A percentile compares a stretch with the other conserved stretches of the same genome.
phyloP scores from a whole-genome alignment of 2,113 vertebrate species.

The Ageneiosus marmoratus region DNA sequence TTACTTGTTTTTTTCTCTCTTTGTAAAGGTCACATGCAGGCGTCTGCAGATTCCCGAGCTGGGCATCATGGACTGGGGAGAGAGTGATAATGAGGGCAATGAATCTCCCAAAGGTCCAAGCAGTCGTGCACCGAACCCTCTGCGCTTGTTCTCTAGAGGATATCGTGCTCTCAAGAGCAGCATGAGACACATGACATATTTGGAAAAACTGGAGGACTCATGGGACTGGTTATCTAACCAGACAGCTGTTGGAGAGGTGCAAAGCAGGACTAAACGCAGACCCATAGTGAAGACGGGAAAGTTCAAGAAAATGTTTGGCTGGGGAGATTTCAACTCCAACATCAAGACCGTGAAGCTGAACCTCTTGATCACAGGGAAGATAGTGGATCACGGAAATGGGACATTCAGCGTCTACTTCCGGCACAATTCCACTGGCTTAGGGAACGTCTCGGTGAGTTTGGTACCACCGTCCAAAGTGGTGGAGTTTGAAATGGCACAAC shows the following conservation, averaged over 20 bases:
- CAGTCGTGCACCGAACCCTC: constrained; percentile 84
- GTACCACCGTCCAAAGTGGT: constrained; percentile 97
- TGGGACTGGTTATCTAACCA: constrained; percentile 98
- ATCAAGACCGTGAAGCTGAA: constrained; percentile 99
- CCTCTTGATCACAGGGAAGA: constrained; percentile 98
- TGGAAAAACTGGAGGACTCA: constrained; percentile 88
- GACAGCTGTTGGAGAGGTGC: constrained; percentile 86
- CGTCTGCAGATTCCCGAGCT: constrained; percentile 70
- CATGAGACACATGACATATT: constrained; percentile 81
- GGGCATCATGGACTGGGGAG: constrained; percentile 85
- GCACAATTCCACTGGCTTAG: constrained; percentile 95
- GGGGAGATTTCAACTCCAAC: constrained; percentile 99
- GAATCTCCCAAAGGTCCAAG: constrained; percentile 80
- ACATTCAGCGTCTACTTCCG: constrained; percentile 99
- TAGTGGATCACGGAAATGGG: constrained; percentile 97
- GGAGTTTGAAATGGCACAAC: constrained; percentile 90
- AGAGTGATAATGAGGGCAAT: constrained; percentile 79
- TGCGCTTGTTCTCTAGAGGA: constrained; percentile 89
- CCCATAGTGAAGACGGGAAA: constrained; percentile 99
- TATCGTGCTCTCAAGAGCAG: constrained; percentile 82
- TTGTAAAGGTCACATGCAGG: constrained; percentile 82
- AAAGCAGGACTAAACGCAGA: constrained; percentile 94
- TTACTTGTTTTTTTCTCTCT: constrained; percentile 28
- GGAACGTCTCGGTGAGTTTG: constrained; percentile 96
- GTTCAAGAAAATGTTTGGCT: constrained; percentile 99